A percentile compares a stretch with the other conserved stretches of the same genome.
Conservation (phyloP, 92 coral and sea anemone genomes). For the Virgularia gustaviana region DNA sequence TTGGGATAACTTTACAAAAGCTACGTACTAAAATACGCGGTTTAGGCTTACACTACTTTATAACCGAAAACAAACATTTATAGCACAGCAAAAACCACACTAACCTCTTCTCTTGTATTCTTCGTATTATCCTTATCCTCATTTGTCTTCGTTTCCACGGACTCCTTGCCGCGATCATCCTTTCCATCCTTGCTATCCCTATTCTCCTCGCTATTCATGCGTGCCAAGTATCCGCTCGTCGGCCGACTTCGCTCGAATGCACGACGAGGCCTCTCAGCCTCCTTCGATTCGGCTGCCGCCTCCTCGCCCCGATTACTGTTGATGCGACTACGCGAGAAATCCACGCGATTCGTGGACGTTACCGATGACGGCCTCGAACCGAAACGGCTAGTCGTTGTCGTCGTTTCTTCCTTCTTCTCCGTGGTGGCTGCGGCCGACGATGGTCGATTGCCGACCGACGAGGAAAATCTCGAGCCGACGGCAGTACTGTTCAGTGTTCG, state of each 20-base stretch:
- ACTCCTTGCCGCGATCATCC: slow-evolving; percentile 46
- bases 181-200: slow-evolving; percentile 52
- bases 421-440: not conserved
- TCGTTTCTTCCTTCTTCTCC: slow-evolving; percentile 22
- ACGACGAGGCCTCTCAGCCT: slow-evolving; percentile 17
- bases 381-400: too few relatives aligned
- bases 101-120: slow-evolving; percentile 35
- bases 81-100: too few relatives aligned
- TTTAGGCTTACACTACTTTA: too few relatives aligned
- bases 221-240: not conserved
- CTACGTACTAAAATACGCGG: too few relatives aligned
- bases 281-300: slow-evolving; percentile 11
- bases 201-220: slow-evolving; percentile 19
- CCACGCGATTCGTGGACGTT: not conserved
- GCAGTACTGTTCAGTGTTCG: slow-evolving; percentile 65
- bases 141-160: slow-evolving; percentile 32
- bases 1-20: too few relatives aligned
- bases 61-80: too few relatives aligned
- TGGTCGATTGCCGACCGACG: not conserved
- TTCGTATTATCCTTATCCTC: slow-evolving; percentile 50
- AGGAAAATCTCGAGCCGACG: too few relatives aligned
- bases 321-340: not conserved
- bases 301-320: slow-evolving; percentile 10
- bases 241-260: slow-evolving; percentile 27
- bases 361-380: not conserved